These are phyloP conservation scores for Lontra canadensis DNA, from an alignment of 2,113 vertebrate genomes.

Conservation along the genomic window DNA sequence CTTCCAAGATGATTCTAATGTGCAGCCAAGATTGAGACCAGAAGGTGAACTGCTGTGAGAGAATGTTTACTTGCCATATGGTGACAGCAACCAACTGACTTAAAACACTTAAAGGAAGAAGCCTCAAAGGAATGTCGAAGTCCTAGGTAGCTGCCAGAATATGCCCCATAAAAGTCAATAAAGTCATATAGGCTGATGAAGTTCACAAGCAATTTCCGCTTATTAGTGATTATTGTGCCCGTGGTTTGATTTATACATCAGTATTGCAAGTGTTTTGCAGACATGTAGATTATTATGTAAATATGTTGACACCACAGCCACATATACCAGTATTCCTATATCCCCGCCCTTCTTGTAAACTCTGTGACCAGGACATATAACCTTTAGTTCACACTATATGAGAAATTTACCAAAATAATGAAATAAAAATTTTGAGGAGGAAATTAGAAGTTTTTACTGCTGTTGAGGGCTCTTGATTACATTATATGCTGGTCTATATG, in stretches of 20 bases:
- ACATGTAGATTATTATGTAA: not conserved
- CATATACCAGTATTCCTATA: not conserved
- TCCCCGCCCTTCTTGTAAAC: not conserved
- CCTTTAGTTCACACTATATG: not conserved
- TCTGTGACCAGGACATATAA: not conserved
- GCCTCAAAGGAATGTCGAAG: not conserved
- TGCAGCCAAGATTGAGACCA: not conserved
- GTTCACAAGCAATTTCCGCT: not conserved
- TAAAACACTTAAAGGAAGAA: not conserved
- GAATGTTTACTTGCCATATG: not conserved
- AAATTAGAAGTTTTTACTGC: not conserved
- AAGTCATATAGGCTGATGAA: not conserved
- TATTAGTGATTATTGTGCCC: not conserved
- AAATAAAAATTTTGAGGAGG: conserved; percentile 2
- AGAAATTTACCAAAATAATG: not conserved
- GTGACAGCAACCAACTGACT: not conserved
- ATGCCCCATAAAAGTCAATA: not conserved
- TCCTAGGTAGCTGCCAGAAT: not conserved
- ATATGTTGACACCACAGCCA: not conserved
- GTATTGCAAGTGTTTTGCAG: not conserved
- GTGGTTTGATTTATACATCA: not conserved
- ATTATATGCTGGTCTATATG: not conserved
- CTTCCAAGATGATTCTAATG: not conserved
- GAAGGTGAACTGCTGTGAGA: not conserved
- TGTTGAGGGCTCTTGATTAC: not conserved